phyloP scores from a whole-genome alignment of 2,797 vertebrate genomes.

The Acanthiza pusilla region DNA sequence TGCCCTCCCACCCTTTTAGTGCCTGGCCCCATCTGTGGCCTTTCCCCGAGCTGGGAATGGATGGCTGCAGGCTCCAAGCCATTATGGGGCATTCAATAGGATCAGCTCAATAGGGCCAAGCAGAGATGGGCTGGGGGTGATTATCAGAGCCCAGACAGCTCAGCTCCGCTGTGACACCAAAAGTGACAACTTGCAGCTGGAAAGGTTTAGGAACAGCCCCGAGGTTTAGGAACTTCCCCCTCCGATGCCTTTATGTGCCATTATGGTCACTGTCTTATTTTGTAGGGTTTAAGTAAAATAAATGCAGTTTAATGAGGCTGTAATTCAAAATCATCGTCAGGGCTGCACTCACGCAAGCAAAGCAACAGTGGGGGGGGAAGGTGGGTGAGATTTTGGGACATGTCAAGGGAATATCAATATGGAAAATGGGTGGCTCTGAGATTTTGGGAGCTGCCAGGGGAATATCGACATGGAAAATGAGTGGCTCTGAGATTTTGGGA shows the following conservation, averaged over 20 bases:
- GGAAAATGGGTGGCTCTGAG: background rate
- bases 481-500: background rate
- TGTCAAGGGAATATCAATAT: too few relatives aligned
- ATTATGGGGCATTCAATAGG: background rate
- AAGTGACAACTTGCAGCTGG: background rate
- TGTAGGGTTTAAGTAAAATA: background rate
- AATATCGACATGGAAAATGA: accelerated
- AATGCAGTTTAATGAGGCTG: background rate
- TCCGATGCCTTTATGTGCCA: accelerated
- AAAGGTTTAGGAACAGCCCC: background rate
- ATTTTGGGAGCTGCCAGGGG: too few relatives aligned
- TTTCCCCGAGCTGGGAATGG: background rate
- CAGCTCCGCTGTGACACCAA: background rate
- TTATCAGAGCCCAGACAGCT: background rate
- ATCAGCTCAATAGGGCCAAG: background rate
- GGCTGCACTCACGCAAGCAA: accelerated
- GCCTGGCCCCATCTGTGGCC: background rate
- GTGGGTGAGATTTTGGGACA: background rate
- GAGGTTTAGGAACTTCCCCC: too few relatives aligned
- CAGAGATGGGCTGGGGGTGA: background rate
- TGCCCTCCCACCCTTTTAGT: background rate
- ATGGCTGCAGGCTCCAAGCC: background rate
- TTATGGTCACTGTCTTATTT: background rate
- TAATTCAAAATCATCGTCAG: background rate
- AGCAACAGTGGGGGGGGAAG: background rate